Base-by-base conservation (phyloP, 2,888 invertebrate species). In the Ophonus ardosiacus region DNA sequence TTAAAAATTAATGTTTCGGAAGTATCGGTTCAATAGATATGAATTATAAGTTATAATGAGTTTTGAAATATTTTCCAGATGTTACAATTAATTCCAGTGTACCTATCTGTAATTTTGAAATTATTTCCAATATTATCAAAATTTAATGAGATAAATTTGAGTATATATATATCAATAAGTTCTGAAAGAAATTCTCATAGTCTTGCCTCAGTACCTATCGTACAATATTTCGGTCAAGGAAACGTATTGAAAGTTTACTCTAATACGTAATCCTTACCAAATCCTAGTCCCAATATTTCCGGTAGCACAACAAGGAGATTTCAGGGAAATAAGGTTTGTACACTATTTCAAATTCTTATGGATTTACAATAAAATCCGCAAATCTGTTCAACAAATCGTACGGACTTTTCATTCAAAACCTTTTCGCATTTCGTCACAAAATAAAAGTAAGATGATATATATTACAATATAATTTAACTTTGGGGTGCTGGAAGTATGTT, bases 261-360 rank as follows among this genome's bases (percentile, higher is more conserved):
- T 0, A 15, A 24, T 68, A 38, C 31, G 68, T 68, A 74, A 74
- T 74, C 74, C 74, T 21, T 8, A 13, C 17, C 24, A 74, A 74
- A 74, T 74, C 74, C 74, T 15, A 18, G 56, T 74, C 56, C 56
- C 51, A 74, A 74, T 74, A 74, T 74, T 21, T 15, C 18, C 31
- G 18, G 74, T 21, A 74, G 56, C 43, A 74, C 51, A 18, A 38
- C 56, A 78, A 78, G 24, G 57, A 31, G 78, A 78, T 78, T 78
- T 24, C 78, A n/a, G 15, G 78, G 57, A 78, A 78, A 78, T 78
- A 78, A 31, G 71, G 57, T 78, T 78, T 78, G 78, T 15, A 21
- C 31, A 57, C 78, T 78, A 56, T 57, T 78, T 57, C 78, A 56
- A 24, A 17, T 40, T 15, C 68, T 68, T 68, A 68, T 38, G 15